Percentiles rank a stretch among this genome's conserved stretches.
These are phyloP conservation scores for Callipepla californica DNA, from an alignment of 2,113 vertebrate genomes.

Conservation along the genomic window DNA sequence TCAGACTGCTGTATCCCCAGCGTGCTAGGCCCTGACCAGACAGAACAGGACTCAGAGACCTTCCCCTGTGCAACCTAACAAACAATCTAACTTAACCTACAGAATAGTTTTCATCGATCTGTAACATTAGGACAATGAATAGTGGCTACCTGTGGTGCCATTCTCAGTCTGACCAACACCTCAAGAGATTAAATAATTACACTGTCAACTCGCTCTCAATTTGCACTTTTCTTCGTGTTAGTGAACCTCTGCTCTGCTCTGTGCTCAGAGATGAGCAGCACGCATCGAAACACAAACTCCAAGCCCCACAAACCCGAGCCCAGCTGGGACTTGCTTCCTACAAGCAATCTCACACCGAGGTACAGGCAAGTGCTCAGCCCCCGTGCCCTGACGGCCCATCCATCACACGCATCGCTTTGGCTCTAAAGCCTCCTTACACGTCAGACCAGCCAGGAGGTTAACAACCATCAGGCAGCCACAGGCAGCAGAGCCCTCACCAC, in stretches of 20 bases:
- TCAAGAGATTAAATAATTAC: background rate
- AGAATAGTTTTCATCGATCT: background rate
- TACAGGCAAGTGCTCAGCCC: background rate
- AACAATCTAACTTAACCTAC: background rate
- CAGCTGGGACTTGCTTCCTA: background rate
- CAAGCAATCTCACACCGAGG: background rate
- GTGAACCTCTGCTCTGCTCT: background rate
- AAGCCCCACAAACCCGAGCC: background rate
- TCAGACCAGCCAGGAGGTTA: background rate
- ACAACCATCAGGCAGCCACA: background rate
- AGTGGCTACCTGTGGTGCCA: background rate
- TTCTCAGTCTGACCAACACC: background rate
- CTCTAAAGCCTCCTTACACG: background rate
- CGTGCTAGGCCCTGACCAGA: background rate
- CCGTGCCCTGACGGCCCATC: background rate
- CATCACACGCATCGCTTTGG: background rate
- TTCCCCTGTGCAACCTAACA: background rate
- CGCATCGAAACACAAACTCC: accelerated
- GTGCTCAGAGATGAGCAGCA: background rate
- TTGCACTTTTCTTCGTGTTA: background rate
- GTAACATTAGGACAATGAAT: background rate
- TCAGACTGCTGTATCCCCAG: conserved; percentile 13
- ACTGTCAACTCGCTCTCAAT: background rate
- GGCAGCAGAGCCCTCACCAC: background rate
- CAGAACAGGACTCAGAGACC: background rate